Conservation (phyloP, 2,888 invertebrate genomes). For the Sturmia bella region DNA sequence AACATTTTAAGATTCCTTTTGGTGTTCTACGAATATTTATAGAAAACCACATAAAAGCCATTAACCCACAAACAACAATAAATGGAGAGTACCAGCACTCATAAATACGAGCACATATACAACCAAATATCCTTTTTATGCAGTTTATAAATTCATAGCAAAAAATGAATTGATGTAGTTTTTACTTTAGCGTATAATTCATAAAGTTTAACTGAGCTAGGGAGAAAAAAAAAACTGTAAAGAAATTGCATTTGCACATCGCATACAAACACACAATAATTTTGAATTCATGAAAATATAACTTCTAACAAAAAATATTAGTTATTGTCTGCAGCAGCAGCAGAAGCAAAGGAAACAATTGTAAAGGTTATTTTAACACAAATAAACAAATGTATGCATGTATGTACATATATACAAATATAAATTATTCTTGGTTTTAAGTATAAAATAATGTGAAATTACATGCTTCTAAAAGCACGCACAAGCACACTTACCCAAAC, state of each 20-base stretch:
- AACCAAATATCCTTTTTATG: background rate
- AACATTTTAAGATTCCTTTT: conserved; percentile 14
- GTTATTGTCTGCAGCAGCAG: conserved; percentile 29
- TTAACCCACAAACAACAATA: conserved; percentile 58
- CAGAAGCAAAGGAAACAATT: conserved; percentile 12
- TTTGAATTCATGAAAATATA: background rate
- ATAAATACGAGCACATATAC: conserved; percentile 11
- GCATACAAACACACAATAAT: background rate
- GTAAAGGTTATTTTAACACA: background rate
- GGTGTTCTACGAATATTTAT: conserved; percentile 34
- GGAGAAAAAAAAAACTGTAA: background rate
- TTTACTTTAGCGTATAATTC: conserved; percentile 64
- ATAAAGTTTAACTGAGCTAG: conserved; percentile 53
- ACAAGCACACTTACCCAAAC: background rate
- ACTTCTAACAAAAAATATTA: conserved; percentile 21
- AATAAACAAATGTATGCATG: background rate
- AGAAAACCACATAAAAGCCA: conserved; percentile 63
- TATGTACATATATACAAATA: too few species aligned
- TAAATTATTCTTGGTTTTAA: background rate
- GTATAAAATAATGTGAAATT: background rate
- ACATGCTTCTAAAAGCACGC: background rate
- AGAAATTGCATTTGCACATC: conserved; percentile 9
- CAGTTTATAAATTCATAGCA: conserved; percentile 53
- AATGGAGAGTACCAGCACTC: background rate
- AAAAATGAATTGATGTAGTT: conserved; percentile 52